Evolutionary conservation across 2,113 vertebrate genomes (phyloP), one percentile per base, ranked within the genome.

Genomic region (Festucalex cinctus): DNA sequence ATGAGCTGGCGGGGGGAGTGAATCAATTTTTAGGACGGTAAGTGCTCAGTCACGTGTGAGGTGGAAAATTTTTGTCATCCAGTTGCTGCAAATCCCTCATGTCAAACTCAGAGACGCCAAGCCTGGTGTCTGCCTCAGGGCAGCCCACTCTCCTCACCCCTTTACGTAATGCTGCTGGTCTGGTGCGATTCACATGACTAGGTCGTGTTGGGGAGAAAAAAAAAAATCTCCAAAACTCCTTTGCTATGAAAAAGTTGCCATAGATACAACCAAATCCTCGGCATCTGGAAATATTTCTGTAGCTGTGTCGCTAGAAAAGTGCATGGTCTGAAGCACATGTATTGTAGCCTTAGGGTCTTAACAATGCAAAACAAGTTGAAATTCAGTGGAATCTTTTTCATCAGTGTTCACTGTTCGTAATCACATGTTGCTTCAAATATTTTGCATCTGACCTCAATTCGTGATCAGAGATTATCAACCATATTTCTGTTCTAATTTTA

Each of bases 101-200:
- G 76, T 63, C 71, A 74, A 58, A 71, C 61, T 44, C 43, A 35
- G 65, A 78, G 71, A 77, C 74, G 75, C 63, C 67, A 75, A 83
- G 75, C 61, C 68, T 46, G 7, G 66, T 64, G 28, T 60, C 28
- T 75, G 69, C 70, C 43, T 63, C 20, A 7, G 66, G 44, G 69
- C 69, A 46, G 69, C 79, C 70, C 77, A 65, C 80, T 82, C 56
- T 19, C 78, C 79, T 76, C 20, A 39, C 77, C 80, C 74, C 79
- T 80, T 89, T 91, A 87, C 76, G 71, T 90, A 90, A 89, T 87
- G 78, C 80, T 35, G 36, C 59, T 71, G 79, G 84, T 90, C 88
- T 89, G 90, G 78, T 92, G 90, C 62, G 32, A 83, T 88, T 92
- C 92, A 92, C 90, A 91, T 91, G 91, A 91, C 90, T 84, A 22